phyloP scores from a whole-genome alignment of 2,797 vertebrate genomes.

The Siniperca obscura region DNA sequence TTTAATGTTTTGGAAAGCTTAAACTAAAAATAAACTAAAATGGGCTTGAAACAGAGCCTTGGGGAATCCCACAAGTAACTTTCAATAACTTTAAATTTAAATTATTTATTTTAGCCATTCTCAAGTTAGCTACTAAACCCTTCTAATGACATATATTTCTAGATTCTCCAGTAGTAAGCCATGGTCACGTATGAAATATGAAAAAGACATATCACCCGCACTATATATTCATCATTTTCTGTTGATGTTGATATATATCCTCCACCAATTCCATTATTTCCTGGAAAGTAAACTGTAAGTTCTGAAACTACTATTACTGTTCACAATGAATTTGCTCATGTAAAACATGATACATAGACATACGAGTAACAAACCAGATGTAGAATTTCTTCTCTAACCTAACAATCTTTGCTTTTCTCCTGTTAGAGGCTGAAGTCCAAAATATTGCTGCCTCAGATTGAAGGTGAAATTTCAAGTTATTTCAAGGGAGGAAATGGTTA shows the following conservation, averaged over 20 bases:
- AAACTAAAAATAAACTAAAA: background rate
- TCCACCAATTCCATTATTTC: background rate
- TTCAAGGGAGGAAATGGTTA: conserved; percentile 43
- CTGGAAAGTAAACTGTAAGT: background rate
- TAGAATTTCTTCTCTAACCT: background rate
- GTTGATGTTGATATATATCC: conserved; percentile 6
- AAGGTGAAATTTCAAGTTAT: conserved; percentile 43
- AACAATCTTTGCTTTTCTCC: background rate
- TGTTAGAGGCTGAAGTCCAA: background rate
- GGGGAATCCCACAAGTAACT: background rate
- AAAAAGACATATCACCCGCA: background rate
- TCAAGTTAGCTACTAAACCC: background rate
- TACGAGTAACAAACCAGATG: background rate
- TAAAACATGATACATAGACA: background rate
- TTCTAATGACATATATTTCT: background rate
- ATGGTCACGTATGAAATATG: background rate
- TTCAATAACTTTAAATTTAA: background rate
- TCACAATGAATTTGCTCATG: background rate
- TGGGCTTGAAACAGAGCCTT: background rate
- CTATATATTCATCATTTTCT: background rate
- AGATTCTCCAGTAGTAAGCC: background rate
- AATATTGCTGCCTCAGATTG: conserved; percentile 11
- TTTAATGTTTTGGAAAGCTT: background rate
- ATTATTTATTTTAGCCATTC: background rate
- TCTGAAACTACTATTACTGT: background rate